Evolutionary conservation across 1,140 invertebrate species (phyloP).

Genomic region (Leptopilina clavipes): DNA sequence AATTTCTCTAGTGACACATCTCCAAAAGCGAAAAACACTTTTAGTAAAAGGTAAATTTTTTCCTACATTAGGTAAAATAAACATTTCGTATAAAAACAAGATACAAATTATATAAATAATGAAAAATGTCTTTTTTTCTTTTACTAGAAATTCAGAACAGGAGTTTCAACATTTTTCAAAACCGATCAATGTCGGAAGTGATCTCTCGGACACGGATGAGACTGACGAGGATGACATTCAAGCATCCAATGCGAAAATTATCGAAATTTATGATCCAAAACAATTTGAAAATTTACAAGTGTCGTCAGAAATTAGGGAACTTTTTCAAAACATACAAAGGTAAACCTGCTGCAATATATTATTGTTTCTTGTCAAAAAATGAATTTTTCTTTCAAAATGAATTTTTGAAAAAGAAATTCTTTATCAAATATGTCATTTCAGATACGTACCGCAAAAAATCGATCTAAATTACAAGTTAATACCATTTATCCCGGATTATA

Average conservation of each 20-base stretch:
- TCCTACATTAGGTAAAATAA: too few relatives aligned
- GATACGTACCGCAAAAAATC: constrained; percentile 94
- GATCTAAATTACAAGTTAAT: constrained; percentile 92
- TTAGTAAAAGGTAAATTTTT: constrained; percentile 55
- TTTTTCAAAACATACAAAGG: constrained; percentile 95
- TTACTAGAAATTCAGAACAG: constrained; percentile 43
- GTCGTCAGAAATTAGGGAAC: constrained; percentile 90
- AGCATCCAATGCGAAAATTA: constrained; percentile 68
- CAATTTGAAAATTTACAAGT: constrained; percentile 90
- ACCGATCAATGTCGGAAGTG: constrained; percentile 63
- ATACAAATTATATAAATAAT: too few relatives aligned
- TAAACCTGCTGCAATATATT: too few relatives aligned
- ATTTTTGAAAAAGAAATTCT: background rate
- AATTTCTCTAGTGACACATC: constrained; percentile 55
- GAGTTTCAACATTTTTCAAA: constrained; percentile 61
- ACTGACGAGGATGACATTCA: constrained; percentile 69
- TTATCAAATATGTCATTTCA: constrained; percentile 71
- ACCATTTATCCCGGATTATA: constrained; percentile 97
- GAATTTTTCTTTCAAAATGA: too few relatives aligned
- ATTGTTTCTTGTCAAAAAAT: too few relatives aligned
- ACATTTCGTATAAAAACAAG: too few relatives aligned
- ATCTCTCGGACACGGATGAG: constrained; percentile 68
- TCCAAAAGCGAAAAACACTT: constrained; percentile 53
- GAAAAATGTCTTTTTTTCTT: constrained; percentile 3
- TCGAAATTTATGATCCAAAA: constrained; percentile 86